Evolutionary conservation across 37 sponge, comb jelly and placozoan genomes (phyloP), one percentile per base, ranked within the genome.

Genomic region (Sycon ciliatum): DNA sequence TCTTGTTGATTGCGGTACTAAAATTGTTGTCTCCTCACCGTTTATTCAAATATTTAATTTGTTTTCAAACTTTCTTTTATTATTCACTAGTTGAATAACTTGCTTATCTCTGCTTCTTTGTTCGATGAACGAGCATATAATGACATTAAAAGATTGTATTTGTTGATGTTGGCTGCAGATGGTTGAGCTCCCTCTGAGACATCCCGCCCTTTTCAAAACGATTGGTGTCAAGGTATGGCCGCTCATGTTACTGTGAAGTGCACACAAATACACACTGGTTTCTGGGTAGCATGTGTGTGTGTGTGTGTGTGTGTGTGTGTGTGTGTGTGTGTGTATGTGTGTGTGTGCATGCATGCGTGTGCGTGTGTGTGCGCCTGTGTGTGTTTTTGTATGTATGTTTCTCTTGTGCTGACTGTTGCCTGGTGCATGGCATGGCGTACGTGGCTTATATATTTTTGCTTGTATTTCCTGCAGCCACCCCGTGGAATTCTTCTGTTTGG

Each of bases 401-500:
- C 23, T 20, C 2, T 62, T 31, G 32, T 3, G 33, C 28, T 3
- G 32, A 3, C 32, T 20, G 33, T 18, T 62, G 64, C 64, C 20
- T 20, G 18, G 4, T 5, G 4, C 1, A 18, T 55, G 1, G 1
- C 3, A 2, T 55, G 56, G 1, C 56, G 1, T 26, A 28, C 24
- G 23, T 28, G 7, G 61, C 24, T 58, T 28, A 16, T 58, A 7
- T 58, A 23, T 58, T 6, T 26, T 6, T 58, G 28, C 9, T 27
- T 37, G 39, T 40, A n/a, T 67, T 26, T 32, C 71, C 63, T 37
- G 23, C 27, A 91, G 80, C 99, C 99, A 27, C 99, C 99, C 6
- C 69, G 99, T n/a, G 99, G 99, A 27, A 97, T 97, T 33, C 80
- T 97, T 24, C 80, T 97, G 68, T 97, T 92, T 81, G 99, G 99